Base-by-base conservation (phyloP, 2,113 vertebrate genomes). In the Gavialis gangeticus region DNA sequence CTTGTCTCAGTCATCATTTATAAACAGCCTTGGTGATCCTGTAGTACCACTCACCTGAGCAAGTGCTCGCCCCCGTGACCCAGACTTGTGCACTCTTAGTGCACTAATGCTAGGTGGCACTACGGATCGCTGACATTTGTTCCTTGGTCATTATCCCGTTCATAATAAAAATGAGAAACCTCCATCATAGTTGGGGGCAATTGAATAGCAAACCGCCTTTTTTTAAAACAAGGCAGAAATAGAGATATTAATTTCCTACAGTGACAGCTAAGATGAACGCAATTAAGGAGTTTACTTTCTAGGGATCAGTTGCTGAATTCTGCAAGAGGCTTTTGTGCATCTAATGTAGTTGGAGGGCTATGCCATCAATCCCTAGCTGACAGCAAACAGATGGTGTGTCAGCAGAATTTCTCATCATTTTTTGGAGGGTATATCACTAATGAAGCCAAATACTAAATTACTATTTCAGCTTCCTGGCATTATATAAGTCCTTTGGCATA, bases 381-480 rank as follows among this genome's bases (percentile, higher is more conserved):
- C 94, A 97, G 88, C 89, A 96, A 94, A 97, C 98, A 97, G 97
- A 96, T 97, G 97, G 94, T 10, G 91, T 97, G 96, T 94, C 97
- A 97, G 91, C 84, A 93, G 91, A 28, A 55, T 34, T 80, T 57
- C 95, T 96, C 88, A 91, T 95, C 84, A 79, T 87, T 85, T 97
- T 84, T 88, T 81, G 14, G 90, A 90, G 90, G 81, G 85, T 94
- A 16, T 94, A 88, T 95, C 94, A 95, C 94, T 97, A 97, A 96
- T 94, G 92, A 97, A 96, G 85, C 78, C 84, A 91, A 84, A 79
- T 7, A 73, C 0, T 0, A 84, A 27, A 37, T 76, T 30, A 28
- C 0, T 21, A 85, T 91, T 97, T 81, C 94, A 92, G 89, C 27
- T 96, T 82, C 75, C 75, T 71, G 21, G 4, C 90, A 92, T 92